phyloP scores from a whole-genome alignment of 2,888 invertebrate species.

The Lepidocyrtinus sp. region DNA sequence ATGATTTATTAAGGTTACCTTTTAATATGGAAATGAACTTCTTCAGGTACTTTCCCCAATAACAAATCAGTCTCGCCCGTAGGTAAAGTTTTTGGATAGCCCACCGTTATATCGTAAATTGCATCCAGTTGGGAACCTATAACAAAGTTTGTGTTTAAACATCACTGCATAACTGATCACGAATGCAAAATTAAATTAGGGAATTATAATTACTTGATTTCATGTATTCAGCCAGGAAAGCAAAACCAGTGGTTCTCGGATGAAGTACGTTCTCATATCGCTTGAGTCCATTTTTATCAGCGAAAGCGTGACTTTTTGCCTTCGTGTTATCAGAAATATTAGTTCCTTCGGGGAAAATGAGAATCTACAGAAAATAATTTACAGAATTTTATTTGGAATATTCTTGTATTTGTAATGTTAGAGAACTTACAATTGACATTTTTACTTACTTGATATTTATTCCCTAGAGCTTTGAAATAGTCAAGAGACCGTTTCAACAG shows the following conservation, averaged over 20 bases:
- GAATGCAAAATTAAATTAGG: too few relatives aligned
- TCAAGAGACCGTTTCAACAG: constrained; percentile 80
- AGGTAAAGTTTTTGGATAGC: constrained; percentile 83
- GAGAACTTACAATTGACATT: background rate
- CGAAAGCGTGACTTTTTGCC: constrained; percentile 81
- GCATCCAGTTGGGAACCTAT: constrained; percentile 79
- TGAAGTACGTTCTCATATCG: constrained; percentile 85
- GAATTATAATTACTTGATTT: constrained; percentile 74
- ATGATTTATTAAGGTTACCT: constrained; percentile 73
- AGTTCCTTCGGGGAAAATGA: constrained; percentile 91
- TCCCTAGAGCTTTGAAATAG: constrained; percentile 80
- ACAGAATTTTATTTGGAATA: background rate
- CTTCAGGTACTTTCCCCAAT: constrained; percentile 80
- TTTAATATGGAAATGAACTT: constrained; percentile 84
- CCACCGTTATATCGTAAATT: constrained; percentile 90
- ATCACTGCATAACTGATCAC: too few relatives aligned
- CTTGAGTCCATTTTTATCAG: constrained; percentile 77
- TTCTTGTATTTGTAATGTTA: background rate
- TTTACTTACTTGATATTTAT: constrained; percentile 76
- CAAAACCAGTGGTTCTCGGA: constrained; percentile 86
- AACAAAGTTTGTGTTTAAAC: too few relatives aligned
- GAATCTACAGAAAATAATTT: constrained; percentile 75
- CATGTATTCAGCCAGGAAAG: constrained; percentile 74
- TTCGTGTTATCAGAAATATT: constrained; percentile 83
- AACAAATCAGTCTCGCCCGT: constrained; percentile 82